These are phyloP conservation scores for Drosophila erecta DNA, from an alignment of 1,140 invertebrate species.

Conservation along the genomic window DNA sequence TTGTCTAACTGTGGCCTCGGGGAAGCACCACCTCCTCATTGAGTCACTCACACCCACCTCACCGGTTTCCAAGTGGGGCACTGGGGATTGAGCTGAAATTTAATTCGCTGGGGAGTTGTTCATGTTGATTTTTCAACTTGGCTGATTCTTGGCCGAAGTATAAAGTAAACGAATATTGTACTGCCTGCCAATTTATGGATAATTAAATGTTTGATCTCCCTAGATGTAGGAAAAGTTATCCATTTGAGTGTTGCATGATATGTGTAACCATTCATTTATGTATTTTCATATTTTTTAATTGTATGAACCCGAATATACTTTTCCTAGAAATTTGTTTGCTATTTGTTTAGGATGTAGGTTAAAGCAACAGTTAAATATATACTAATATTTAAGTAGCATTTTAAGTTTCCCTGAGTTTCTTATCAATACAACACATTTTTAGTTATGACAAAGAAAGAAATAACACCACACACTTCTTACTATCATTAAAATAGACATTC, in stretches of 20 bases:
- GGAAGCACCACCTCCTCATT: constrained; percentile 2
- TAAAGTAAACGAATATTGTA: constrained; percentile 42
- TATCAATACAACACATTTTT: too few relatives aligned
- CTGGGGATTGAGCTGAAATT: constrained; percentile 48
- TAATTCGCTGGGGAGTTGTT: constrained; percentile 36
- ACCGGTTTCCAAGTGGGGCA: not conserved
- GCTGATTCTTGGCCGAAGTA: constrained; percentile 44
- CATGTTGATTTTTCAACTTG: constrained; percentile 61
- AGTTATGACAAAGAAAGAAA: too few relatives aligned
- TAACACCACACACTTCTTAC: too few relatives aligned
- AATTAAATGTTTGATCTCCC: constrained; percentile 32
- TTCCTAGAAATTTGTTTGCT: too few relatives aligned
- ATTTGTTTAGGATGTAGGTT: too few relatives aligned
- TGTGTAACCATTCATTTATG: not conserved
- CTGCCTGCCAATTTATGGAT: constrained; percentile 31
- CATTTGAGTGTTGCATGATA: not conserved
- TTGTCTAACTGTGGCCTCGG: constrained; percentile 36
- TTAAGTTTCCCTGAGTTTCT: too few relatives aligned
- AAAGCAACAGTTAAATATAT: too few relatives aligned
- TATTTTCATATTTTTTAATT: not conserved
- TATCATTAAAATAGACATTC: too few relatives aligned
- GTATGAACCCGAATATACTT: too few relatives aligned
- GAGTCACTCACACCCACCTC: not conserved
- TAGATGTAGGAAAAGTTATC: constrained; percentile 23
- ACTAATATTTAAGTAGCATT: too few relatives aligned